phyloP scores from a whole-genome alignment of 2,888 invertebrate species.

The Orthosia cruda region DNA sequence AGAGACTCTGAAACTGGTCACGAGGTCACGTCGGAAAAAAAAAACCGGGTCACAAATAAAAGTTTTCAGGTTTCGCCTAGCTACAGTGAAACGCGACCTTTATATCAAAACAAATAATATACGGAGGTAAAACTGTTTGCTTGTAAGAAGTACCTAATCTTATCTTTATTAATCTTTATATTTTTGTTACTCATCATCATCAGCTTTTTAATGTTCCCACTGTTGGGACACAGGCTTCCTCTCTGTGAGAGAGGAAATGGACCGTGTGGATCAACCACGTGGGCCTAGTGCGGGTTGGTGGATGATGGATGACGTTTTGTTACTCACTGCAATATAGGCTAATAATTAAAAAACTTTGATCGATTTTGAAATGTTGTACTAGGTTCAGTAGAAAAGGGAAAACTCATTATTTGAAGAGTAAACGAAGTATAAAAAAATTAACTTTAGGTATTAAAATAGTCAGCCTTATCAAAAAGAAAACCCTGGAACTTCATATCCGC shows the following conservation, averaged over 20 bases:
- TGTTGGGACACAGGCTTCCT: too few relatives aligned
- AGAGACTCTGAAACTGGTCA: neutral
- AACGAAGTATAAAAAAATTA: slow-evolving; percentile 86
- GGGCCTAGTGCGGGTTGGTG: too few relatives aligned
- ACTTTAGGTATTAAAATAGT: slow-evolving; percentile 88
- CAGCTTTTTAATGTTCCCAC: too few relatives aligned
- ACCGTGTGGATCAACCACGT: too few relatives aligned
- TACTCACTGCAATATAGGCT: slow-evolving; percentile 87
- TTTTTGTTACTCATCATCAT: too few relatives aligned
- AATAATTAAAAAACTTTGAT: slow-evolving; percentile 87
- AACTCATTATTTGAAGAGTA: slow-evolving; percentile 86
- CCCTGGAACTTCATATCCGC: too few relatives aligned
- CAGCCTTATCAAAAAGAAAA: slow-evolving; percentile 91
- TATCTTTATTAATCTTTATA: too few relatives aligned
- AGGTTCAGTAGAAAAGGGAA: slow-evolving; percentile 85
- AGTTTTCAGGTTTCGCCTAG: neutral
- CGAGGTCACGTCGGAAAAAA: neutral
- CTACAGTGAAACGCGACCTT: too few relatives aligned
- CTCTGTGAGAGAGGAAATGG: too few relatives aligned
- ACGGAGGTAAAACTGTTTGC: neutral
- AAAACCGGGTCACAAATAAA: neutral
- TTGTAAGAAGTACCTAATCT: neutral
- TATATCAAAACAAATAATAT: too few relatives aligned
- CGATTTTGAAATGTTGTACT: slow-evolving; percentile 90
- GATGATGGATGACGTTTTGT: slow-evolving; percentile 75